Conservation (phyloP, 2,888 invertebrate species). For the Sisyra terminalis region DNA sequence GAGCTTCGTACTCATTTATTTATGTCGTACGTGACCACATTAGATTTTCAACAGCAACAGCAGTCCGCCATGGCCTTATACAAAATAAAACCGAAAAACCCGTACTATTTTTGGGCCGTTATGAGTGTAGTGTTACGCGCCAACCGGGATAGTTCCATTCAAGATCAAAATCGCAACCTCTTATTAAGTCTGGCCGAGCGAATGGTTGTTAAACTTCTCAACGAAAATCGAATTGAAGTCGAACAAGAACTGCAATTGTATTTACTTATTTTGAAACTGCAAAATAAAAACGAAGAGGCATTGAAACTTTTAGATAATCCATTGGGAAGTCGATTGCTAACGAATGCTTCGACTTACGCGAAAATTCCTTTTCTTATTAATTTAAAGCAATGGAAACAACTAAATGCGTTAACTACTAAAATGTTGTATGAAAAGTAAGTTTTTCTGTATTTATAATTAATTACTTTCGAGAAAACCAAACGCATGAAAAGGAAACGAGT, state of each 20-base stretch:
- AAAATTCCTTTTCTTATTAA: conserved; percentile 58
- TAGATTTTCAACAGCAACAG: conserved; percentile 82
- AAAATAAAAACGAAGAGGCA: conserved; percentile 68
- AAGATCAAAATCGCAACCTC: conserved; percentile 44
- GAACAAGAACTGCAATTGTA: conserved; percentile 89
- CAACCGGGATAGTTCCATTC: conserved; percentile 29
- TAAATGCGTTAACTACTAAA: conserved; percentile 56
- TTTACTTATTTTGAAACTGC: conserved; percentile 68
- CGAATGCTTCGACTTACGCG: conserved; percentile 48
- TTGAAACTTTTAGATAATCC: conserved; percentile 66
- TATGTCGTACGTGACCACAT: conserved; percentile 85
- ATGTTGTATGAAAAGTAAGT: conserved; percentile 56
- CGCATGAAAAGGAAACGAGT: no score
- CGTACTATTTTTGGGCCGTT: conserved; percentile 96
- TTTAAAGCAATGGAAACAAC: conserved; percentile 55
- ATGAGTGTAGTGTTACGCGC: conserved; percentile 95
- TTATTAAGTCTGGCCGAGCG: conserved; percentile 77
- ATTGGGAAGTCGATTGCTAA: conserved; percentile 47
- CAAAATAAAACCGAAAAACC: conserved; percentile 83
- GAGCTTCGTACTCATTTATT: conserved; percentile 88
- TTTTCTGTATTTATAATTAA: conserved; percentile 4
- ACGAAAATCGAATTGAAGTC: conserved; percentile 76
- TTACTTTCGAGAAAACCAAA: no score
- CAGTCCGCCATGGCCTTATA: conserved; percentile 78
- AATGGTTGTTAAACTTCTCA: conserved; percentile 82